A percentile compares a stretch with the other conserved stretches of the same genome.
Conservation (phyloP, 2,888 invertebrate species). For the Argyresthia albistria region DNA sequence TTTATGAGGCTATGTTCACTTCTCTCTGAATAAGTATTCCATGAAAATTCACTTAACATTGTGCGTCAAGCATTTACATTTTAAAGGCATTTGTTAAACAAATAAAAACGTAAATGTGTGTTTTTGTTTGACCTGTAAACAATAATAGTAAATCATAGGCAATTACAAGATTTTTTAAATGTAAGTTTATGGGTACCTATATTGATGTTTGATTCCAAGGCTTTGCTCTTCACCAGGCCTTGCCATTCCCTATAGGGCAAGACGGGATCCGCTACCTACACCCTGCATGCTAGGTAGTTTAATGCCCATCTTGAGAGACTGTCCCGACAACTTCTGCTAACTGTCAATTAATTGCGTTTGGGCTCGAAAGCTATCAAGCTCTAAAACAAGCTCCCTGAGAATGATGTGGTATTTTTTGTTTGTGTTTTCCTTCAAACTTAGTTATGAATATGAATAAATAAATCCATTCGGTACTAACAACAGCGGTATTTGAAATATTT, state of each 20-base stretch:
- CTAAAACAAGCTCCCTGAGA: background rate
- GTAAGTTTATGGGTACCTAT: background rate
- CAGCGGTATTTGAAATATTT: background rate
- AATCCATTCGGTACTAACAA: background rate
- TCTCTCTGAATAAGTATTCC: constrained; percentile 27
- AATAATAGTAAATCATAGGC: constrained; percentile 55
- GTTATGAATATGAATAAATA: too few species aligned
- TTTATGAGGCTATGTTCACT: constrained; percentile 23
- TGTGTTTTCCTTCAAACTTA: too few species aligned
- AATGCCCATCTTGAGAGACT: constrained; percentile 46
- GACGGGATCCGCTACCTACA: constrained; percentile 42
- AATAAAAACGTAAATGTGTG: too few species aligned
- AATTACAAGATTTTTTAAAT: constrained; percentile 24
- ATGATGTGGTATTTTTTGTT: too few species aligned
- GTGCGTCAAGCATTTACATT: too few species aligned
- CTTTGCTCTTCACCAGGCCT: constrained; percentile 41
- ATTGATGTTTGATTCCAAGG: constrained; percentile 20
- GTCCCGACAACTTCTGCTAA: constrained; percentile 30
- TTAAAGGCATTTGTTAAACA: too few species aligned
- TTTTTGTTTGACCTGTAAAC: constrained; percentile 1
- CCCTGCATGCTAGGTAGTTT: constrained; percentile 21
- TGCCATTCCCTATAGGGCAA: constrained; percentile 46
- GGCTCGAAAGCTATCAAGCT: constrained; percentile 11
- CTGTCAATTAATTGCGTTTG: constrained; percentile 45
- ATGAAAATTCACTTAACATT: constrained; percentile 23